These are phyloP conservation scores for Cyprinodon brontotheroides DNA, from an alignment of 2,113 vertebrate species.

Conservation along the genomic window DNA sequence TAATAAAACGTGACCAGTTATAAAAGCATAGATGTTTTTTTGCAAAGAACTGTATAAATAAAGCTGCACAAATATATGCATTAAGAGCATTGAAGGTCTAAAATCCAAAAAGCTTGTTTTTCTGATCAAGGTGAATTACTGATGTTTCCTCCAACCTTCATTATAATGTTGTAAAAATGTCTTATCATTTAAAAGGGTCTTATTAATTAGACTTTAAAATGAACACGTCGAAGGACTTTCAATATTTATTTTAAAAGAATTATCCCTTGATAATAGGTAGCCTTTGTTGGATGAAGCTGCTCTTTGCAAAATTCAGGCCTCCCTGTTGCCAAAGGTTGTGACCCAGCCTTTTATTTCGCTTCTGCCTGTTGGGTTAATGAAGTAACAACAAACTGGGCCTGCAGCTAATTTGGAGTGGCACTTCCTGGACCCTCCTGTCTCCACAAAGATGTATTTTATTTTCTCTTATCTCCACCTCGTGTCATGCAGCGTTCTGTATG, in stretches of 20 bases:
- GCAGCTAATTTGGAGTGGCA: slow-evolving; percentile 98
- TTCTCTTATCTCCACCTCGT: slow-evolving; percentile 93
- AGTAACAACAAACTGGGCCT: slow-evolving; percentile 93
- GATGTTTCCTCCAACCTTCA: background rate
- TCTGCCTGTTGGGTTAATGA: slow-evolving; percentile 93
- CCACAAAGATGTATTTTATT: slow-evolving; percentile 94
- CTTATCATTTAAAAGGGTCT: background rate
- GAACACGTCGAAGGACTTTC: background rate
- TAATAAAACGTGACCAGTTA: too few relatives aligned
- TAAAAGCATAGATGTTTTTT: too few relatives aligned
- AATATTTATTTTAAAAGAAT: background rate
- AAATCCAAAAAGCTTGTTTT: background rate
- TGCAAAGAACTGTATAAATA: background rate
- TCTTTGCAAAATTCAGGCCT: slow-evolving; percentile 66
- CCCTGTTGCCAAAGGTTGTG: slow-evolving; percentile 86
- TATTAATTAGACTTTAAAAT: background rate
- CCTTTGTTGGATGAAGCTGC: slow-evolving; percentile 21
- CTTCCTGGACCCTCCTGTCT: slow-evolving; percentile 94
- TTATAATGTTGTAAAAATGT: background rate
- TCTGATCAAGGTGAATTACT: background rate
- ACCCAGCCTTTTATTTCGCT: slow-evolving; percentile 89
- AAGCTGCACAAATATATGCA: background rate
- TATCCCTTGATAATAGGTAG: slow-evolving; percentile 1
- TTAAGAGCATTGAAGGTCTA: background rate
- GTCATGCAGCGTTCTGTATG: slow-evolving; percentile 98